Evolutionary conservation across 2,888 invertebrate genomes (phyloP).

Genomic region (Dichetophora obliterata): DNA sequence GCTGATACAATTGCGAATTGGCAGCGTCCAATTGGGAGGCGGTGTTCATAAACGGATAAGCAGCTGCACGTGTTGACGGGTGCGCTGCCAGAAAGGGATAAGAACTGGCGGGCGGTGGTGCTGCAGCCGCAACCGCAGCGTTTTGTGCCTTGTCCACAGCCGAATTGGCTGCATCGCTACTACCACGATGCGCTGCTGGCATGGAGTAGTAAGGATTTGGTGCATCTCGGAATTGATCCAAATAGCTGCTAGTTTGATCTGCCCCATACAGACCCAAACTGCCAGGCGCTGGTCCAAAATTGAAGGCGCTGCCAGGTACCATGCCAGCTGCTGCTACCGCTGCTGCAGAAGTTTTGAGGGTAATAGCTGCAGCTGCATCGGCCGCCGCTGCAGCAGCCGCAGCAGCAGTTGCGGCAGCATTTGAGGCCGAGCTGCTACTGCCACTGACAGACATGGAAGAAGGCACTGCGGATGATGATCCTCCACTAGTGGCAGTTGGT

Average conservation of each 20-base stretch:
- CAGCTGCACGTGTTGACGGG: constrained; percentile 70
- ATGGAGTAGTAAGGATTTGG: constrained; percentile 76
- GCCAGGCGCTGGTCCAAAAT: constrained; percentile 81
- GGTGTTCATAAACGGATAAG: constrained; percentile 75
- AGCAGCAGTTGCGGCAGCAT: constrained; percentile 47
- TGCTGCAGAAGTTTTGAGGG: constrained; percentile 72
- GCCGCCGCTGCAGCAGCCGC: constrained; percentile 53
- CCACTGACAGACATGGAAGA: constrained; percentile 41
- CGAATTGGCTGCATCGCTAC: constrained; percentile 49
- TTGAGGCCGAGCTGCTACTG: constrained; percentile 33
- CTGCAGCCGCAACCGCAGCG: constrained; percentile 70
- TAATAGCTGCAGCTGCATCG: constrained; percentile 71
- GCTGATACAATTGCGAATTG: constrained; percentile 79
- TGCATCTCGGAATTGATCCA: constrained; percentile 77
- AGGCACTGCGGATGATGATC: constrained; percentile 39
- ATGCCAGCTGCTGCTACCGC: constrained; percentile 73
- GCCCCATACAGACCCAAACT: constrained; percentile 69
- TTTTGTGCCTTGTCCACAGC: constrained; percentile 69
- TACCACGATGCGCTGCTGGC: constrained; percentile 68
- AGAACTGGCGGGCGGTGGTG: constrained; percentile 70
- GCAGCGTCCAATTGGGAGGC: constrained; percentile 73
- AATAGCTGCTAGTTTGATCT: constrained; percentile 72
- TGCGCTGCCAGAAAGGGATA: constrained; percentile 75
- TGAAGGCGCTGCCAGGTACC: constrained; percentile 87
- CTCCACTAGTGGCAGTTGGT: constrained; percentile 39